phyloP scores from a whole-genome alignment of 2,888 invertebrate species.

The Alcis repandata region DNA sequence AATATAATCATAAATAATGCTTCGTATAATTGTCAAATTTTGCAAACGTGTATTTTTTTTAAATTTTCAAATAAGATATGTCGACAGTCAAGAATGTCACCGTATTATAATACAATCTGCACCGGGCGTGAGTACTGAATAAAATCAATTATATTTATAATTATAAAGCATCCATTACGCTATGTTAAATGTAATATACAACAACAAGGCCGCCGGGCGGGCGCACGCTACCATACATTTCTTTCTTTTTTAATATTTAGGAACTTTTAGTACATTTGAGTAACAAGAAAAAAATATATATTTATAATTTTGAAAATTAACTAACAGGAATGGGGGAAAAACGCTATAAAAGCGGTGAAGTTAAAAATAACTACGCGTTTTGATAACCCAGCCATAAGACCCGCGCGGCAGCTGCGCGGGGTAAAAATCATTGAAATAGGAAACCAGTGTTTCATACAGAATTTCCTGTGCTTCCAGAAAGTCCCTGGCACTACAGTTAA shows the following conservation, averaged over 20 bases:
- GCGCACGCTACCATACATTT: constrained; percentile 15
- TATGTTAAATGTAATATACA: constrained; percentile 47
- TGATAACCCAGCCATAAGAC: not conserved
- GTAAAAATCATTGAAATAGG: not conserved
- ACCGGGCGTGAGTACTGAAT: constrained; percentile 34
- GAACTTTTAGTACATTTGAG: constrained; percentile 4
- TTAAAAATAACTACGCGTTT: not conserved
- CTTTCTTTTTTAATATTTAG: not conserved
- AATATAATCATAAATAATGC: not conserved
- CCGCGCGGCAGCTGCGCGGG: not conserved
- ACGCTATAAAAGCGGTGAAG: not conserved
- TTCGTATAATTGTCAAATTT: not conserved
- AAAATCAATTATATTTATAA: constrained; percentile 41
- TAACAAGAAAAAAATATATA: not conserved
- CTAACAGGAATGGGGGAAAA: not conserved
- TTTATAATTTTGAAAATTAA: constrained; percentile 1
- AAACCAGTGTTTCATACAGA: too few species aligned
- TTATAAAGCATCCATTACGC: constrained; percentile 48
- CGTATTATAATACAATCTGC: constrained; percentile 20
- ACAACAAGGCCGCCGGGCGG: constrained; percentile 38
- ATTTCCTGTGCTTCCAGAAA: too few species aligned
- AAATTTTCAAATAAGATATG: not conserved
- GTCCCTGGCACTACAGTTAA: too few species aligned
- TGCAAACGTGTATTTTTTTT: not conserved
- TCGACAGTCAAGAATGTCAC: constrained; percentile 43